Conservation (phyloP, 2,888 invertebrate species). For the Lycaena phlaeas region DNA sequence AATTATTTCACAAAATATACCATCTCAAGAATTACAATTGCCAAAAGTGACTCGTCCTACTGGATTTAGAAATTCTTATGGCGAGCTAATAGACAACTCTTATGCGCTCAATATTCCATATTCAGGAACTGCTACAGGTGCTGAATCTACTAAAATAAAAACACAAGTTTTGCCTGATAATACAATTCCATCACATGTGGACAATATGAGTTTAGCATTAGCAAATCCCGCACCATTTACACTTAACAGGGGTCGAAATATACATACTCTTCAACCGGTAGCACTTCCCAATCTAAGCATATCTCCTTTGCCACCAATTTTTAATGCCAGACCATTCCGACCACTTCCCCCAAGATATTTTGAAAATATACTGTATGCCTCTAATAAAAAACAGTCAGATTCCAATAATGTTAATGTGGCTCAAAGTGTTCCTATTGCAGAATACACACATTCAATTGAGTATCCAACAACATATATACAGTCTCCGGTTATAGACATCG, state of each 20-base stretch:
- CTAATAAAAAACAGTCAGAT: conserved; percentile 40
- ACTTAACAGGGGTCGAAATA: conserved; percentile 56
- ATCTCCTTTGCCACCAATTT: conserved; percentile 75
- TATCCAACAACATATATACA: conserved; percentile 81
- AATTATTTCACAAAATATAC: conserved; percentile 31
- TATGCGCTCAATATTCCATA: conserved; percentile 44
- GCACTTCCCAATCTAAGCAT: conserved; percentile 78
- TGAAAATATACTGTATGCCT: conserved; percentile 36
- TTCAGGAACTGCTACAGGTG: conserved; percentile 49
- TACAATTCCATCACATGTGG: conserved; percentile 25
- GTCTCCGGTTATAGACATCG: conserved; percentile 78
- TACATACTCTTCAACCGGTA: conserved; percentile 70
- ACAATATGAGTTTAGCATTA: conserved; percentile 47
- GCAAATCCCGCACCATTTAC: conserved; percentile 60
- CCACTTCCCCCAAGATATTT: conserved; percentile 34
- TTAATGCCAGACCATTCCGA: conserved; percentile 74
- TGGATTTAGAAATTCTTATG: conserved; percentile 59
- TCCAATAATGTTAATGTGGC: conserved; percentile 65
- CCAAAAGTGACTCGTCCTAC: conserved; percentile 49
- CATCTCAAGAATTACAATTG: conserved; percentile 37
- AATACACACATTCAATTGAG: conserved; percentile 80
- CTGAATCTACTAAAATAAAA: conserved; percentile 55
- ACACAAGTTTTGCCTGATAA: conserved; percentile 46
- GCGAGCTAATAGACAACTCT: conserved; percentile 49
- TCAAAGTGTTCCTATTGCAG: conserved; percentile 78